Conservation (phyloP, 1,140 invertebrate genomes). For the Drosophila lowei region DNA sequence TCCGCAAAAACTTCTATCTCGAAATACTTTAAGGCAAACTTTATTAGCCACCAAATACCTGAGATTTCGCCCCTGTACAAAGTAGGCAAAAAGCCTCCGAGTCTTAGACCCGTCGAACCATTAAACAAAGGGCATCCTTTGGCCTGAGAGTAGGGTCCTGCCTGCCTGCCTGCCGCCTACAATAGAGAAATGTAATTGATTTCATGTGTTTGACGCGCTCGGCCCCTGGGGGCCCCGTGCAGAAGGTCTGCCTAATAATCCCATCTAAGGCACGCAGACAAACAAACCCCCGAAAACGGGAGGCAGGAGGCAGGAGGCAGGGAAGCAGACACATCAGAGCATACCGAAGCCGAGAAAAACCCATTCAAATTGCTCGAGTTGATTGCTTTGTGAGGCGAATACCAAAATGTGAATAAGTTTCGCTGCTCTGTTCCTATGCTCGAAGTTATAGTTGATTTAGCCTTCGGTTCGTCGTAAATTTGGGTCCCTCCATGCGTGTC, state of each 20-base stretch:
- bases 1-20: slow-evolving; percentile 40
- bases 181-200: slow-evolving; percentile 72
- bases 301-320: slow-evolving; percentile 7
- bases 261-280: slow-evolving; percentile 63
- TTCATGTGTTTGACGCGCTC: slow-evolving; percentile 77
- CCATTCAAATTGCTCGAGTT: slow-evolving; percentile 20
- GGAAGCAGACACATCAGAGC: background rate
- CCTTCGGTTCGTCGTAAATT: slow-evolving; percentile 36
- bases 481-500: slow-evolving; percentile 16
- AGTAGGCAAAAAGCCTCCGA: slow-evolving; percentile 15
- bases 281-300: slow-evolving; percentile 21
- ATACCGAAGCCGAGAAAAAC: background rate
- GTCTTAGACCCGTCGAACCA: slow-evolving; percentile 18
- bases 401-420: slow-evolving; percentile 1
- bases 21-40: slow-evolving; percentile 80
- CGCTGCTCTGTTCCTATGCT: too few species aligned
- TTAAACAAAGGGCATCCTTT: slow-evolving; percentile 32
- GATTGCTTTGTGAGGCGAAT: slow-evolving; percentile 31
- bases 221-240: slow-evolving; percentile 31
- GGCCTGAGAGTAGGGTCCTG: slow-evolving; percentile 10
- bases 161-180: slow-evolving; percentile 26
- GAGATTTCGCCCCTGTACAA: slow-evolving; percentile 59
- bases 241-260: slow-evolving; percentile 41
- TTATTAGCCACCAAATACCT: slow-evolving; percentile 78
- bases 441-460: background rate